Evolutionary conservation across 2,113 vertebrate species (phyloP), one percentile per base, ranked within the genome.

Genomic region (Pluvianellus socialis): DNA sequence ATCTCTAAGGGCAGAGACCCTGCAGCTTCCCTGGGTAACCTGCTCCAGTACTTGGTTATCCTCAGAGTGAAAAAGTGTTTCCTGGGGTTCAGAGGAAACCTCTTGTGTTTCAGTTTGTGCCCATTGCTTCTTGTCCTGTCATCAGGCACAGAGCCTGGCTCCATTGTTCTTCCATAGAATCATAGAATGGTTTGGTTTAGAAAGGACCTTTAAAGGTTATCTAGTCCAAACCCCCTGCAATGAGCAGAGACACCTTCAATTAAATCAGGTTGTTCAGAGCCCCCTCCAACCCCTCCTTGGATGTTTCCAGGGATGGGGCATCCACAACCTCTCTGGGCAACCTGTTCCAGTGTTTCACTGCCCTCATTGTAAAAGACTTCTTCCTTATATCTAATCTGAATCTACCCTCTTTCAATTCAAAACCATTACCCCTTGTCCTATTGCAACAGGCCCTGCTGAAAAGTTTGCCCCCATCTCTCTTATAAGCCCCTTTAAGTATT

Each of bases 361-460:
- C 19, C 15, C 6, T 55, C 14, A 62, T 27, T 1, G 1, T 62
- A 62, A 62, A 71, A 71, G 53, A 32, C 4, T 0, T 70, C 12
- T 59, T 35, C 26, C 4, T 35, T 45, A 13, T 30, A 40, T 11
- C 19, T 47, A 40, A 20, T 32, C 14, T 63, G 4, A 80, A 73
- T n/a, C n/a, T 42, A 21, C 8, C 8, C 21, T 62, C 14, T 71
- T 61, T 62, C 14, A 47, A n/a, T 40, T 79, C 63, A 40, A 79
- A 72, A 55, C 7, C 9, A 12, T 63, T 40, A 63, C 2, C 7
- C 4, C 32, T 23, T 63, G 23, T 47, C 10, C 40, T 71, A 18
- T 55, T 0, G 0, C 12, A 10, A 71, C 33, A 47, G 32, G 8
- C 2, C 5, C 14, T 35, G 4, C 10, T 63, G 55, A 67, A 35